A percentile compares a stretch with the other conserved stretches of the same genome.
Evolutionary conservation across 1,140 invertebrate genomes (phyloP).

Genomic region (Drosophila kikkawai): DNA sequence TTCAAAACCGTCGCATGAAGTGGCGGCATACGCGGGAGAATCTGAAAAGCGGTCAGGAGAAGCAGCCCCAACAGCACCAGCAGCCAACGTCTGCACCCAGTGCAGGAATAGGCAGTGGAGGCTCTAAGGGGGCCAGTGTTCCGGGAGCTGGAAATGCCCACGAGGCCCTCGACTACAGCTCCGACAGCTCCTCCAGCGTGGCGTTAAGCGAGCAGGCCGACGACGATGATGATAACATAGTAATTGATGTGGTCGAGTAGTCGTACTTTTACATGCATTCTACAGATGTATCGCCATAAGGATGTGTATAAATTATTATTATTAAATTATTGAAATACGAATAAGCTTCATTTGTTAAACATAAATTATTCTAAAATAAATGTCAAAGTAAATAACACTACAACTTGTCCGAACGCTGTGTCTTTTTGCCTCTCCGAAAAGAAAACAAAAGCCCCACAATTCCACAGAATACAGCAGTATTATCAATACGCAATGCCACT

Average conservation of each 20-base stretch:
- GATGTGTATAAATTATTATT: slow-evolving; percentile 33
- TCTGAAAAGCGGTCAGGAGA: slow-evolving; percentile 84
- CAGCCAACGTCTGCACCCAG: slow-evolving; percentile 18
- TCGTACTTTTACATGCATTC: slow-evolving; percentile 3
- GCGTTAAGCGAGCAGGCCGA: slow-evolving; percentile 58
- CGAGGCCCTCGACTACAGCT: slow-evolving; percentile 58
- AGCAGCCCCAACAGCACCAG: slow-evolving; percentile 34
- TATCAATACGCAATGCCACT: slow-evolving; percentile 42
- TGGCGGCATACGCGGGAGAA: slow-evolving; percentile 94
- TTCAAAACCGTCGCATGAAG: slow-evolving; percentile 97
- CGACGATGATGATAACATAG: slow-evolving; percentile 83
- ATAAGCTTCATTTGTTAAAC: slow-evolving; percentile 16
- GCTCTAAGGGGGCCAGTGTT: background rate
- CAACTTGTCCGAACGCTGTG: background rate
- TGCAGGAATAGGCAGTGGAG: slow-evolving; percentile 2
- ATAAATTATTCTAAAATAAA: slow-evolving; percentile 27
- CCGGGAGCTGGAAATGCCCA: background rate
- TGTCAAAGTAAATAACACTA: slow-evolving; percentile 17
- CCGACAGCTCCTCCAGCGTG: slow-evolving; percentile 64
- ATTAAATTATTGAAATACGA: slow-evolving; percentile 27
- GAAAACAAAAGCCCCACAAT: background rate
- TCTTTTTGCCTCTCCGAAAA: background rate
- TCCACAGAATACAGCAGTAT: slow-evolving; percentile 6
- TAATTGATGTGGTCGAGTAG: slow-evolving; percentile 86
- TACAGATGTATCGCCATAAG: slow-evolving; percentile 9